Evolutionary conservation across 2,797 vertebrate species (phyloP).

Genomic region (Kryptolebias ocellatus): DNA sequence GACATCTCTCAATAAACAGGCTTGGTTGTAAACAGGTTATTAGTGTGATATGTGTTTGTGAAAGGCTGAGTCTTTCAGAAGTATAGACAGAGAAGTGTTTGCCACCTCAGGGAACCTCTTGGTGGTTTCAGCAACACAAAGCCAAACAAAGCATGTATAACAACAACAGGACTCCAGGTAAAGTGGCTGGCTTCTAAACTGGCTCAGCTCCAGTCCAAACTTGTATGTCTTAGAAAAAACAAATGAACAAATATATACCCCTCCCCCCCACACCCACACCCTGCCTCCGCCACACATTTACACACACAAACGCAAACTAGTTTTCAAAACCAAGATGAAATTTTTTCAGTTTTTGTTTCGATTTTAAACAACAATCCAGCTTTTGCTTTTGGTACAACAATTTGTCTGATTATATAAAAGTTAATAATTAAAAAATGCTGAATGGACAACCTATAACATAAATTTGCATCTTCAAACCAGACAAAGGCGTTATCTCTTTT

Average conservation of each 20-base stretch:
- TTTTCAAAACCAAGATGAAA: no score
- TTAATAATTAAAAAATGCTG: no score
- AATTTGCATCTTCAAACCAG: conserved; percentile 8
- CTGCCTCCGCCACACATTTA: no score
- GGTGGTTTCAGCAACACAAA: conserved; percentile 1
- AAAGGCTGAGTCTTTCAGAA: neutral
- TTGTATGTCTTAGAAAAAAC: neutral
- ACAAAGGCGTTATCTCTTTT: conserved; percentile 29
- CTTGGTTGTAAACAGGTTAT: neutral
- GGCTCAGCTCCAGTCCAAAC: neutral
- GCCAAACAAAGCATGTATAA: neutral
- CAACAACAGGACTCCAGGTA: neutral
- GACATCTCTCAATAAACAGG: neutral
- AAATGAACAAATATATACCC: no score
- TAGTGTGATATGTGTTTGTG: neutral
- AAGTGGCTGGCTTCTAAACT: neutral
- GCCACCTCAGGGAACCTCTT: neutral
- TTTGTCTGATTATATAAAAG: no score
- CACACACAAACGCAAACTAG: no score
- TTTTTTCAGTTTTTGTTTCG: no score
- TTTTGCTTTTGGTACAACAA: no score
- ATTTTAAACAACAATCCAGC: no score
- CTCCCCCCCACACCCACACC: no score
- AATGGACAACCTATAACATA: conserved; percentile 1
- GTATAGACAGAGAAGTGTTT: neutral